phyloP scores from a whole-genome alignment of 2,888 invertebrate species.

The Eulithis prunata region DNA sequence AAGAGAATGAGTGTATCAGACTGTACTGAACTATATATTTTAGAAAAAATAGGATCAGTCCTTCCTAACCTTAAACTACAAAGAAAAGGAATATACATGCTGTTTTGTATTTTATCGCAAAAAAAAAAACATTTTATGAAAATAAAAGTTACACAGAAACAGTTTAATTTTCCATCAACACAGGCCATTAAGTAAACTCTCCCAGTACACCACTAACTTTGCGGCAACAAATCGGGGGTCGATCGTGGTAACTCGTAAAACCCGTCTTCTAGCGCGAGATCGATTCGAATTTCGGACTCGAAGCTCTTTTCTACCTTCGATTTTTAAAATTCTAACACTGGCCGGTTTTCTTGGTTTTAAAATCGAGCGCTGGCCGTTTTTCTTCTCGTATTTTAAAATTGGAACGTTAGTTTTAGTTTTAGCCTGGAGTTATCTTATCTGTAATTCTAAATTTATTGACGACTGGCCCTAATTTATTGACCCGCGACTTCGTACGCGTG shows the following conservation, averaged over 20 bases:
- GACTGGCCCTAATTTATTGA: not conserved
- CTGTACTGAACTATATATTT: no score
- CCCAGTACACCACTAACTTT: constrained; percentile 35
- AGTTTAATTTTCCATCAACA: constrained; percentile 23
- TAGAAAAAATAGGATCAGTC: no score
- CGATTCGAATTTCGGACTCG: constrained; percentile 46
- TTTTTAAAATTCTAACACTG: constrained; percentile 24
- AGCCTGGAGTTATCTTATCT: constrained; percentile 9
- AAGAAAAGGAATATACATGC: no score
- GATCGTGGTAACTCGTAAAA: constrained; percentile 66
- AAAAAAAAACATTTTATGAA: no score
- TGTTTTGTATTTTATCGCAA: no score
- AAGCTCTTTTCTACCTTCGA: constrained; percentile 20
- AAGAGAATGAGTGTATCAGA: no score
- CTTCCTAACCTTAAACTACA: no score
- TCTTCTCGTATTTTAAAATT: constrained; percentile 25
- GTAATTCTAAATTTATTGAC: constrained; percentile 3
- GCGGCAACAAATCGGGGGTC: constrained; percentile 57
- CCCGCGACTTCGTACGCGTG: no score
- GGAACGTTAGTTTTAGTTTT: constrained; percentile 14
- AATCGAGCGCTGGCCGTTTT: constrained; percentile 21
- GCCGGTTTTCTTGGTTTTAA: constrained; percentile 21
- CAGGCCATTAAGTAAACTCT: constrained; percentile 28
- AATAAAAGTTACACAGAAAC: constrained; percentile 3
- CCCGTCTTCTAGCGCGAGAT: constrained; percentile 68